Conservation (phyloP, 2,113 vertebrate genomes). For the Steatornis caripensis region DNA sequence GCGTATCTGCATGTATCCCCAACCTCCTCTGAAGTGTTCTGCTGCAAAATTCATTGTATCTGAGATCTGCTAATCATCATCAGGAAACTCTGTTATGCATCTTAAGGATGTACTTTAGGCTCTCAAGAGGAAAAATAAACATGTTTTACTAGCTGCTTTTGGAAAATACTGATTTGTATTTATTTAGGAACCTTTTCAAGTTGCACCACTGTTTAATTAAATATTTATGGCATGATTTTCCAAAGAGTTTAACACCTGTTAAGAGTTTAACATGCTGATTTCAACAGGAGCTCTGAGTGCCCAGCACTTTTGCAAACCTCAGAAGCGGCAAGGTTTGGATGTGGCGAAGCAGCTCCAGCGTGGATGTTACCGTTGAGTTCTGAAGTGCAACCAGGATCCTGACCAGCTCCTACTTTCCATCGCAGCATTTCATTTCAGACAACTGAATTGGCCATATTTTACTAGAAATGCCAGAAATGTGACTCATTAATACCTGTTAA, state of each 20-base stretch:
- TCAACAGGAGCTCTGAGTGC: neutral
- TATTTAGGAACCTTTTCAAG: conserved; percentile 59
- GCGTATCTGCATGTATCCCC: neutral
- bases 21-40: conserved; percentile 11
- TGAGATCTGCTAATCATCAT: conserved; percentile 41
- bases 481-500: neutral
- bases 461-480: neutral
- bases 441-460: neutral
- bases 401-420: neutral
- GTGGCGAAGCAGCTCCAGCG: fast-evolving
- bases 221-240: conserved; percentile 61
- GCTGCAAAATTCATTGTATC: conserved; percentile 47
- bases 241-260: conserved; percentile 39
- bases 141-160: conserved; percentile 63
- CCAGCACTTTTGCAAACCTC: neutral
- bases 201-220: conserved; percentile 58
- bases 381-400: neutral
- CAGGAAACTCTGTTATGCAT: conserved; percentile 49
- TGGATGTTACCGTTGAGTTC: neutral
- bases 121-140: conserved; percentile 63
- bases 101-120: conserved; percentile 47
- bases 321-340: neutral
- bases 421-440: neutral
- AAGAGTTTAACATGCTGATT: neutral
- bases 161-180: conserved; percentile 65